Percentiles rank a stretch among this genome's conserved stretches.
phyloP scores from a whole-genome alignment of 2,113 vertebrate species.

The Centropus bengalensis region DNA sequence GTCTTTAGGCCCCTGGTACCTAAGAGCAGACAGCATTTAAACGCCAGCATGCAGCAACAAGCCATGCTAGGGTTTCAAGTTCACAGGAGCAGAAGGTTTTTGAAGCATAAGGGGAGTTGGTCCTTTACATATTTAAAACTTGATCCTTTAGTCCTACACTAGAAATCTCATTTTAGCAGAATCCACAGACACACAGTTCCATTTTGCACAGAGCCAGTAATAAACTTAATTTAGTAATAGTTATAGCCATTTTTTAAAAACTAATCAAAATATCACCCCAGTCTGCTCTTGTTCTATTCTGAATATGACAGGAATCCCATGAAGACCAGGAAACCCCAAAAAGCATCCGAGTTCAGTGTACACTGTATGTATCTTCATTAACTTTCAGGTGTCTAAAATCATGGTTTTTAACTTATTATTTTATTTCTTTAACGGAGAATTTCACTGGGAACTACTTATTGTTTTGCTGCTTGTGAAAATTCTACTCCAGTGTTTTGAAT shows the following conservation, averaged over 20 bases:
- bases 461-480: neutral
- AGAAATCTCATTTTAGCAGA: neutral
- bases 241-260: fast-evolving
- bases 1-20: neutral
- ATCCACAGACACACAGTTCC: neutral
- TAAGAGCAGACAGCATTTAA: neutral
- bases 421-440: neutral
- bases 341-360: fast-evolving
- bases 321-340: neutral
- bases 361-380: neutral
- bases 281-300: neutral
- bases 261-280: neutral
- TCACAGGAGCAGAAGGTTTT: neutral
- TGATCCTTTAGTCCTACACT: neutral
- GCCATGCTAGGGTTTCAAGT: fast-evolving
- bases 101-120: neutral
- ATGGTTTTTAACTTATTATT: neutral
- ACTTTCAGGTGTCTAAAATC: neutral
- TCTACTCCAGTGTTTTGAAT: neutral
- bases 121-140: neutral
- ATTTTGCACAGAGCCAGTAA: fast-evolving
- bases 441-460: neutral
- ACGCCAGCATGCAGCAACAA: neutral
- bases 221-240: neutral
- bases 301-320: neutral